A percentile compares a stretch with the other conserved stretches of the same genome.
Conservation (phyloP, 2,888 invertebrate genomes). For the Cerceris rybyensis region DNA sequence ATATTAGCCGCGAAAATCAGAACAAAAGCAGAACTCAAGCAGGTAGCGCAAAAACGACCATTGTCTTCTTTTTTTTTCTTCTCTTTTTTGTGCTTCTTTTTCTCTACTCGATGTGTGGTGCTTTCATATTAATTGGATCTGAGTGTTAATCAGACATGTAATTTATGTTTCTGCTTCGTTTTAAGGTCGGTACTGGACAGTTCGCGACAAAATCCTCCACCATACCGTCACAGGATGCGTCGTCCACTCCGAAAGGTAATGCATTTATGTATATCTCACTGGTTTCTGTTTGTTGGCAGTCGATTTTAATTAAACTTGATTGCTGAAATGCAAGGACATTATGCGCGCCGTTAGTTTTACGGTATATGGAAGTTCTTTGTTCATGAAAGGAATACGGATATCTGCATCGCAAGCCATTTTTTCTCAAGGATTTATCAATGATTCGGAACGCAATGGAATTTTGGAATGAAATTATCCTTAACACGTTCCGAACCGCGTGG, state of each 20-base stretch:
- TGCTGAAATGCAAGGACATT: too few relatives aligned
- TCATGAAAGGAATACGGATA: too few relatives aligned
- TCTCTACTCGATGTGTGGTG: neutral
- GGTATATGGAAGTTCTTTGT: too few relatives aligned
- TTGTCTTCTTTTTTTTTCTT: neutral
- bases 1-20: slow-evolving; percentile 88
- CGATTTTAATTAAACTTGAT: too few relatives aligned
- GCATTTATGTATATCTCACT: neutral
- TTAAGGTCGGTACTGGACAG: slow-evolving; percentile 75
- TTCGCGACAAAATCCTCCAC: slow-evolving; percentile 70
- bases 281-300: too few relatives aligned
- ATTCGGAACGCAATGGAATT: too few relatives aligned
- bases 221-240: slow-evolving; percentile 67
- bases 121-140: neutral
- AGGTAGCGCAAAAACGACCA: slow-evolving; percentile 61
- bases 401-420: too few relatives aligned
- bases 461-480: too few relatives aligned
- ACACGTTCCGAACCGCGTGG: too few relatives aligned
- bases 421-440: too few relatives aligned
- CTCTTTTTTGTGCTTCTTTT: neutral
- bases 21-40: slow-evolving; percentile 93
- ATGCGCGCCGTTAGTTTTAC: too few relatives aligned
- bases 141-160: neutral
- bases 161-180: neutral
- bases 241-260: slow-evolving; percentile 74